Percentiles rank a stretch among this genome's conserved stretches.
Evolutionary conservation across 2,888 invertebrate species (phyloP).

Genomic region (Calameuta pallipes): DNA sequence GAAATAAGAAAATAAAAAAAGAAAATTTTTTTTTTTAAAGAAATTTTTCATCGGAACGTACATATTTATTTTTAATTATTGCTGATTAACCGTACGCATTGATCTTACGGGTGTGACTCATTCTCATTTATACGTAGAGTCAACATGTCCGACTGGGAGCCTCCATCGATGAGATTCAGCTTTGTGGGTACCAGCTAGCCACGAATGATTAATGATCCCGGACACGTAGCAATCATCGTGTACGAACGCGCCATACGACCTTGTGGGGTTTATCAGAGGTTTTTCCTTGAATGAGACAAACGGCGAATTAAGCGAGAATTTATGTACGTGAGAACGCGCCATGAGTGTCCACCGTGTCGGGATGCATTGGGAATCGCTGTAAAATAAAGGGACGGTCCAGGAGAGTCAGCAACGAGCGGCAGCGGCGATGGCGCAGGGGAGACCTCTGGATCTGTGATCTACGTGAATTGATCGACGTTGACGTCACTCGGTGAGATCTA

Average conservation of each 20-base stretch:
- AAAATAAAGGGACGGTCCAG: not conserved
- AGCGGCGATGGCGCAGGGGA: too few relatives aligned
- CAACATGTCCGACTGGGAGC: not conserved
- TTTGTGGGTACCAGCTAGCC: constrained; percentile 9
- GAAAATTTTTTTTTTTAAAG: too few relatives aligned
- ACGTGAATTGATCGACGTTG: not conserved
- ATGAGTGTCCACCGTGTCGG: not conserved
- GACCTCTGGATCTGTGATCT: not conserved
- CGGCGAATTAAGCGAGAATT: not conserved
- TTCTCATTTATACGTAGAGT: not conserved
- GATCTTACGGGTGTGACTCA: not conserved
- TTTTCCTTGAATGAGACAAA: constrained; percentile 8
- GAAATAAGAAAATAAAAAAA: too few relatives aligned
- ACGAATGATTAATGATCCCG: constrained; percentile 39
- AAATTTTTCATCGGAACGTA: not conserved
- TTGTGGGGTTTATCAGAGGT: constrained; percentile 34
- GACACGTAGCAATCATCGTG: constrained; percentile 26
- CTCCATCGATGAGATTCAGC: constrained; percentile 22
- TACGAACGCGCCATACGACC: constrained; percentile 22
- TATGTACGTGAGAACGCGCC: not conserved
- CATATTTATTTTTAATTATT: not conserved
- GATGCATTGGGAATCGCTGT: not conserved
- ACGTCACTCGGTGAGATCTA: not conserved
- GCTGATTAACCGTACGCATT: not conserved
- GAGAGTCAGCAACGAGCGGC: not conserved